Percentiles rank a stretch among this genome's conserved stretches.
These are phyloP conservation scores for Leptonema lineaticorne DNA, from an alignment of 1,140 invertebrate genomes.

Conservation along the genomic window DNA sequence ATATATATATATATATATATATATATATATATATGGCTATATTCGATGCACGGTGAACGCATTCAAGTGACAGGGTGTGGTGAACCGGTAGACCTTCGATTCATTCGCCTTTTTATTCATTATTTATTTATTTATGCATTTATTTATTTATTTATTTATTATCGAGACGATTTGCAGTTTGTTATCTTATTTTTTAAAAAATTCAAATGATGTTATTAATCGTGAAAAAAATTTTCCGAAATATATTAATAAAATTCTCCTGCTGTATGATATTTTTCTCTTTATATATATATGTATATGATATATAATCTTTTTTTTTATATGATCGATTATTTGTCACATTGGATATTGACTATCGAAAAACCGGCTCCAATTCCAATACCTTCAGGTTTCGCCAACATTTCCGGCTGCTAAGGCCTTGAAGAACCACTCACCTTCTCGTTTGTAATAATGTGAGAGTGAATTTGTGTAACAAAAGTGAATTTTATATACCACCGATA, in stretches of 20 bases:
- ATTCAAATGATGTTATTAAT: too few relatives aligned
- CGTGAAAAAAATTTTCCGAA: too few relatives aligned
- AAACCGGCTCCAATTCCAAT: neutral
- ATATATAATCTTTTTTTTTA: neutral
- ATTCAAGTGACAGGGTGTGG: slow-evolving; percentile 11
- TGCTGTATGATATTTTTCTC: too few relatives aligned
- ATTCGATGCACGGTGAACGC: slow-evolving; percentile 7
- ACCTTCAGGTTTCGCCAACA: neutral
- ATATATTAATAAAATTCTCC: too few relatives aligned
- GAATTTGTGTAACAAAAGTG: slow-evolving; percentile 19
- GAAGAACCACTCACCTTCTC: slow-evolving; percentile 17
- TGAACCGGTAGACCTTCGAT: slow-evolving; percentile 25
- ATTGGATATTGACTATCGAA: neutral
- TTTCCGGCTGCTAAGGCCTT: slow-evolving; percentile 13
- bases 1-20: too few relatives aligned
- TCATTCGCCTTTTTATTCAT: slow-evolving; percentile 4
- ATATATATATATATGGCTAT: too few relatives aligned
- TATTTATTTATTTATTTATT: neutral
- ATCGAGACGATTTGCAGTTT: neutral
- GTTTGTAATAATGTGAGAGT: slow-evolving; percentile 9
- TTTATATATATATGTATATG: too few relatives aligned
- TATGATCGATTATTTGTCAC: neutral
- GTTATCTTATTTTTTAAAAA: too few relatives aligned
- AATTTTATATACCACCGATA: neutral
- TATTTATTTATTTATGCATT: neutral